These are phyloP conservation scores for Pangasius larnaudii DNA, from an alignment of 2,797 vertebrate species.

Conservation along the genomic window DNA sequence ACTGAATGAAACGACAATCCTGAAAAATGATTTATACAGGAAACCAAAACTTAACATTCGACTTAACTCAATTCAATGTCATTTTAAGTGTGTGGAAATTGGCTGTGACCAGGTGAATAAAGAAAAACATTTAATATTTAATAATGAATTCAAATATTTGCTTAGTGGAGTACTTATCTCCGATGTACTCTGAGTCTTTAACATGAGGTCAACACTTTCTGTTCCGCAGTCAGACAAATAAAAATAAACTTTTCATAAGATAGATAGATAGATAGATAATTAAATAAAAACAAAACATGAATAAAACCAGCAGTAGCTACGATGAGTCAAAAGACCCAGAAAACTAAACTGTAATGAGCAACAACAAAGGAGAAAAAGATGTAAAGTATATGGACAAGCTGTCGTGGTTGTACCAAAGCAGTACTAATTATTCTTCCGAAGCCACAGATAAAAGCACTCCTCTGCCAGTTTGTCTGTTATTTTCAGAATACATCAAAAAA, in stretches of 20 bases:
- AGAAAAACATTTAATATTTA: neutral
- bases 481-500: constrained; percentile 58
- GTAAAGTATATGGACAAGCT: constrained; percentile 13
- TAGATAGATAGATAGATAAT: neutral
- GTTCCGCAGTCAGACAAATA: neutral
- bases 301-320: constrained; percentile 12
- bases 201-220: constrained; percentile 5
- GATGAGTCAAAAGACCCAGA: neutral
- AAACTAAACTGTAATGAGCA: constrained; percentile 22
- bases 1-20: neutral
- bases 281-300: constrained; percentile 18
- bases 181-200: neutral
- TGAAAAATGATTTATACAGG: neutral
- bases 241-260: neutral
- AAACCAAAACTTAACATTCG: neutral
- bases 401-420: constrained; percentile 12
- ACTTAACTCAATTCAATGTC: neutral
- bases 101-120: neutral
- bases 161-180: neutral
- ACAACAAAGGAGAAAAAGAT: constrained; percentile 33
- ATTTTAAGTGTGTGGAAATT: neutral
- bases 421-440: constrained; percentile 44
- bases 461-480: constrained; percentile 58
- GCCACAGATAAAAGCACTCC: constrained; percentile 36
- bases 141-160: neutral